These are phyloP conservation scores for Alosa sapidissima DNA, from an alignment of 2,797 vertebrate genomes.

Conservation along the genomic window DNA sequence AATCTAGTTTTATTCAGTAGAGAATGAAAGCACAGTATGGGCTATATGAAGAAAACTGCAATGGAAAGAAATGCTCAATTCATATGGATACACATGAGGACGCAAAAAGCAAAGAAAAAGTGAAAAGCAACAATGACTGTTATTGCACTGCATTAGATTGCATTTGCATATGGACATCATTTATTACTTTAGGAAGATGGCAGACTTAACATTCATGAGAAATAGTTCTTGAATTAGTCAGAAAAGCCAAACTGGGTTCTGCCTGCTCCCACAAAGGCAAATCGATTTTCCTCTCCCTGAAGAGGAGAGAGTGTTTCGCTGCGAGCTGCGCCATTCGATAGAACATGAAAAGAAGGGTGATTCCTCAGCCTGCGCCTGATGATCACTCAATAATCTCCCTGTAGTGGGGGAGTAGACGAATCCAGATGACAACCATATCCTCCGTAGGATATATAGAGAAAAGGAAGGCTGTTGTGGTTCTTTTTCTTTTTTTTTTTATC, in stretches of 20 bases:
- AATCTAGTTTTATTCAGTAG: not conserved
- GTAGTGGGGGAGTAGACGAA: not conserved
- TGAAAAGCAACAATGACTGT: not conserved
- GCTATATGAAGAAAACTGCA: not conserved
- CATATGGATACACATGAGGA: not conserved
- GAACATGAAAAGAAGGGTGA: not conserved
- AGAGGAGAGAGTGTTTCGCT: not conserved
- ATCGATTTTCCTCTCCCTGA: not conserved
- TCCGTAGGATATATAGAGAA: not conserved
- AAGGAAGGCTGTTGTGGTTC: not conserved
- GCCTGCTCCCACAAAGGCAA: not conserved
- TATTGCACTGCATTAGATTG: not conserved
- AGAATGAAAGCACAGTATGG: not conserved
- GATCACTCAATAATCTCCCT: slow-evolving; percentile 13
- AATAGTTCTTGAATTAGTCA: not conserved
- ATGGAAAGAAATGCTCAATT: not conserved
- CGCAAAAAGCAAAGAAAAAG: not conserved
- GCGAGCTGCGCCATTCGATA: not conserved
- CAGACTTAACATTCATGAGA: not conserved
- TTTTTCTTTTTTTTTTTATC: not conserved
- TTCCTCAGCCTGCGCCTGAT: not conserved
- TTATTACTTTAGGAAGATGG: not conserved
- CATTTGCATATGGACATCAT: not conserved
- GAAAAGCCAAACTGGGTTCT: not conserved
- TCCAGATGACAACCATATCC: not conserved